Evolutionary conservation across 2,113 vertebrate genomes (phyloP).

Genomic region (Formicarius rufipectus): DNA sequence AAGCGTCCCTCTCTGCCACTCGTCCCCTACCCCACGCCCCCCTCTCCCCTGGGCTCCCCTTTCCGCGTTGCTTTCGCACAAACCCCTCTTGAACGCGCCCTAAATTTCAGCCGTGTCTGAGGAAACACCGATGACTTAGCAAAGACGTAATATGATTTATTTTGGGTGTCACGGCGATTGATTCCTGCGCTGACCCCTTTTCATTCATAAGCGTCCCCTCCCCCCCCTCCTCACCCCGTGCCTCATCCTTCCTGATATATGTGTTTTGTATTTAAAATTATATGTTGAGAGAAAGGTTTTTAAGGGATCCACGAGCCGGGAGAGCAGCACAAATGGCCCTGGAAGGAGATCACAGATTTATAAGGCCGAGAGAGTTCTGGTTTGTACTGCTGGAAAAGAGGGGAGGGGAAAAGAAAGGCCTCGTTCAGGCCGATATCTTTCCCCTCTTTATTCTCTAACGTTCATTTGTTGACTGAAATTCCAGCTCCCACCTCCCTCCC

Average conservation of each 20-base stretch:
- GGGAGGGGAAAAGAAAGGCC: background rate
- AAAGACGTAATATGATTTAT: constrained; percentile 61
- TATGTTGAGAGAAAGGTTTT: background rate
- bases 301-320: background rate
- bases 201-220: constrained; percentile 14
- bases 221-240: background rate
- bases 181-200: constrained; percentile 45
- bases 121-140: constrained; percentile 44
- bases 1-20: background rate
- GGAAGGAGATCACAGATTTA: background rate
- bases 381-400: background rate
- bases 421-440: background rate
- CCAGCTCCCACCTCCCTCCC: background rate
- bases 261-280: constrained; percentile 35
- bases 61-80: background rate
- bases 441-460: background rate
- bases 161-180: constrained; percentile 38
- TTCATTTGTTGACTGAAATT: background rate
- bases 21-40: background rate
- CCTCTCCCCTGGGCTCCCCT: background rate
- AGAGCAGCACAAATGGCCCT: background rate
- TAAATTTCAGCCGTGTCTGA: constrained; percentile 16
- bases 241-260: background rate
- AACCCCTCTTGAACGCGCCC: background rate
- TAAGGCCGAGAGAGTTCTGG: background rate